Percentiles rank a stretch among this genome's conserved stretches.
phyloP scores from a whole-genome alignment of 1,140 invertebrate genomes.

The Trinorchestia longiramus region DNA sequence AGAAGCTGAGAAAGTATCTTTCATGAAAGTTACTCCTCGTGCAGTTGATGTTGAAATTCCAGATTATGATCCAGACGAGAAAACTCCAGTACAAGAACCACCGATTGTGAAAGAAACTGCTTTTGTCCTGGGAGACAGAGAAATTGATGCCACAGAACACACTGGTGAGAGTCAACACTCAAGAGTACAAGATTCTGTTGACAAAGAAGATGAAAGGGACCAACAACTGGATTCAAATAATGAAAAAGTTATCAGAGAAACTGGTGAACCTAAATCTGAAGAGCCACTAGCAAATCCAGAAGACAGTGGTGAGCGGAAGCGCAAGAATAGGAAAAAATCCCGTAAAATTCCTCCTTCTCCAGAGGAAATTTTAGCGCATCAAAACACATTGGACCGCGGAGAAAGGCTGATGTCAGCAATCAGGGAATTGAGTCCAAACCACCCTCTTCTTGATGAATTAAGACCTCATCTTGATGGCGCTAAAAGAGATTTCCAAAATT shows the following conservation, averaged over 20 bases:
- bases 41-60: conserved; percentile 14
- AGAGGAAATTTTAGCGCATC: conserved; percentile 26
- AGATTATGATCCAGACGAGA: neutral
- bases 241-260: neutral
- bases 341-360: conserved; percentile 12
- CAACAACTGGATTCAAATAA: neutral
- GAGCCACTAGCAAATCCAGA: neutral
- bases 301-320: neutral
- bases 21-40: neutral
- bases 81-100: conserved; percentile 14
- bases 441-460: neutral
- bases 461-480: conserved; percentile 14
- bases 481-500: neutral
- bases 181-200: neutral
- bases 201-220: neutral
- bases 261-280: neutral
- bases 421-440: conserved; percentile 19
- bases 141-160: neutral
- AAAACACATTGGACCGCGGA: neutral
- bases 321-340: neutral
- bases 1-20: neutral
- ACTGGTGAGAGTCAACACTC: neutral
- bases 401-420: conserved; percentile 43
- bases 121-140: neutral
- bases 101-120: conserved; percentile 24